A percentile compares a stretch with the other conserved stretches of the same genome.
phyloP scores from a whole-genome alignment of 2,888 invertebrate species.

The Zaprionus obscuricornis region DNA sequence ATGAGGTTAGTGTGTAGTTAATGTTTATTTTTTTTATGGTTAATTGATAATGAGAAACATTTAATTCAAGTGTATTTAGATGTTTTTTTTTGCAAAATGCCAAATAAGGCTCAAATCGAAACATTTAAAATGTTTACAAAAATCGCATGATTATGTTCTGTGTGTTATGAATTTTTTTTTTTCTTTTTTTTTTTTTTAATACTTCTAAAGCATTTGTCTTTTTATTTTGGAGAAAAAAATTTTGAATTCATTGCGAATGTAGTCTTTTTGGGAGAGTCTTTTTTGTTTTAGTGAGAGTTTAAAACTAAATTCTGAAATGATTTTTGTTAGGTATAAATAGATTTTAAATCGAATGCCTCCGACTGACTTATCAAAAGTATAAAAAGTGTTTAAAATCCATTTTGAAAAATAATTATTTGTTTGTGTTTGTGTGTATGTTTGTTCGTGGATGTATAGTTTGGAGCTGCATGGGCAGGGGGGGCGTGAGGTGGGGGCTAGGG shows the following conservation, averaged over 20 bases:
- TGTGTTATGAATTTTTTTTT: slow-evolving; percentile 47
- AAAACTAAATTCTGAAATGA: slow-evolving; percentile 70
- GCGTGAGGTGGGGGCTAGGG: not conserved
- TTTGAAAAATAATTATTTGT: slow-evolving; percentile 46
- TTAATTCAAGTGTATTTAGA: slow-evolving; percentile 52
- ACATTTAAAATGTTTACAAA: slow-evolving; percentile 73
- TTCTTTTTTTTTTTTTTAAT: slow-evolving; percentile 49
- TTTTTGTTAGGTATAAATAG: slow-evolving; percentile 45
- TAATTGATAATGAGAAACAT: slow-evolving; percentile 58
- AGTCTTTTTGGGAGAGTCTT: slow-evolving; percentile 65
- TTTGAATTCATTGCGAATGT: slow-evolving; percentile 75
- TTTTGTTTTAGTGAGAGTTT: slow-evolving; percentile 46
- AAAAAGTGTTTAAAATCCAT: slow-evolving; percentile 79
- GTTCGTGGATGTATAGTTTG: slow-evolving; percentile 13
- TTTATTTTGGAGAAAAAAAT: slow-evolving; percentile 60
- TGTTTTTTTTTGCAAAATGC: slow-evolving; percentile 50
- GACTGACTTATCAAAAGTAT: slow-evolving; percentile 78
- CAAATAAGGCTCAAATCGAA: slow-evolving; percentile 68
- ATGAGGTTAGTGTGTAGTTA: slow-evolving; percentile 46
- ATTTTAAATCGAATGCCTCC: slow-evolving; percentile 79
- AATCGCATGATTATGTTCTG: slow-evolving; percentile 74
- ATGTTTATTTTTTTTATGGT: slow-evolving; percentile 39
- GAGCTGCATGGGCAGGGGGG: not conserved
- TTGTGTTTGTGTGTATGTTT: too few relatives aligned
- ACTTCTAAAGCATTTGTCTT: slow-evolving; percentile 76